Evolutionary conservation across 2,797 vertebrate genomes (phyloP).

Genomic region (Cynodonichthys magdalenae): DNA sequence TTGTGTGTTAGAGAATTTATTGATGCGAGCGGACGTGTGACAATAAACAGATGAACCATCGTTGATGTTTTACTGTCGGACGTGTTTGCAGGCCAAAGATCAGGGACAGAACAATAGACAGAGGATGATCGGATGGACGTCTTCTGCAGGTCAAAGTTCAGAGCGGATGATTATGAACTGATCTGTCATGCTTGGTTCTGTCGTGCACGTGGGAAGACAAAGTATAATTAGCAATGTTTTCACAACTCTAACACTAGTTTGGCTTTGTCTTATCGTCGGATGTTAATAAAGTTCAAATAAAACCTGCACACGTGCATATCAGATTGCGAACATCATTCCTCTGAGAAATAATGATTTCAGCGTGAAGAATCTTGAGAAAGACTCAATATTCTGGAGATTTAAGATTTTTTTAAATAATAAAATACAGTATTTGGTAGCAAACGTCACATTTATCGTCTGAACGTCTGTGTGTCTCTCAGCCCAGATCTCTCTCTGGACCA

Average conservation of each 20-base stretch:
- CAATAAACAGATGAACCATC: neutral
- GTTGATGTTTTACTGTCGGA: constrained; percentile 11
- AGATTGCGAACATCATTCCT: constrained; percentile 40
- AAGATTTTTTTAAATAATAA: too few relatives aligned
- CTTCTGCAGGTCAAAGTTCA: constrained; percentile 44
- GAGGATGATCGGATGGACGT: constrained; percentile 15
- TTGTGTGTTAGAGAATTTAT: constrained; percentile 3
- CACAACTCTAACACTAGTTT: constrained; percentile 5
- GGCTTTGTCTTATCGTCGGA: neutral
- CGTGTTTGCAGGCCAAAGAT: constrained; percentile 42
- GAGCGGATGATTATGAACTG: constrained; percentile 49
- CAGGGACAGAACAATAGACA: constrained; percentile 36
- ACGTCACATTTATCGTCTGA: constrained; percentile 19
- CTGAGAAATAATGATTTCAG: neutral
- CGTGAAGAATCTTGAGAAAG: constrained; percentile 7
- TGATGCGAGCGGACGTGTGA: neutral
- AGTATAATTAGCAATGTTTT: neutral
- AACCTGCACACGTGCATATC: constrained; percentile 5
- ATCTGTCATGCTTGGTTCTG: constrained; percentile 53
- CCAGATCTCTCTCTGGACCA: constrained; percentile 92
- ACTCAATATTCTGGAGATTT: neutral
- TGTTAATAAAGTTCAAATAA: constrained; percentile 5
- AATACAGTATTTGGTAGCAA: too few relatives aligned
- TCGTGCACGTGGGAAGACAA: neutral
- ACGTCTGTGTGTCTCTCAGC: constrained; percentile 74